Evolutionary conservation across 2,113 vertebrate genomes (phyloP).

Genomic region (Cavia aperea): DNA sequence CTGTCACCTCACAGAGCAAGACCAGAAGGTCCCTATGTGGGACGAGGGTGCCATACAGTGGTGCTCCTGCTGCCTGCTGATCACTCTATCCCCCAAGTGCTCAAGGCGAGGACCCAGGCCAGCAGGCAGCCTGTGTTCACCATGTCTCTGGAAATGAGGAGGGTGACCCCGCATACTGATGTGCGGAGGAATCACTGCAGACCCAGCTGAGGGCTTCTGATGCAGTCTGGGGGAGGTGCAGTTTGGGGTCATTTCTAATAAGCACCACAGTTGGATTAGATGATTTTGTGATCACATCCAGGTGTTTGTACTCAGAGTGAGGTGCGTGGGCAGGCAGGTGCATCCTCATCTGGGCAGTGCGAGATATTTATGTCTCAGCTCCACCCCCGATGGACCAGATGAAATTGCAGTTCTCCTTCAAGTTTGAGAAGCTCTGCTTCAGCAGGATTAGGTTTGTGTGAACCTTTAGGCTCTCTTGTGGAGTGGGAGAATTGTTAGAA

Average conservation of each 20-base stretch:
- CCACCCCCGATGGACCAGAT: neutral
- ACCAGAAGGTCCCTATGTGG: neutral
- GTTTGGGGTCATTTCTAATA: neutral
- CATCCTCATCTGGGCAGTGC: neutral
- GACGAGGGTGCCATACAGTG: neutral
- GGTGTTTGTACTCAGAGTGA: neutral
- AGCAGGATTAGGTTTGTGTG: too few relatives aligned
- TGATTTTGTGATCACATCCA: neutral
- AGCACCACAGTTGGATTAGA: neutral
- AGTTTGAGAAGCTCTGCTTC: neutral
- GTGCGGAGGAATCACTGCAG: neutral
- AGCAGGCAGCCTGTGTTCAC: neutral
- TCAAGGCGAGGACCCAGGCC: neutral
- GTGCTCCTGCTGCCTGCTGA: neutral
- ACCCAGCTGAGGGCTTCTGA: neutral
- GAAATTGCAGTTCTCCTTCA: neutral
- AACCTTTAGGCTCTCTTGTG: accelerated
- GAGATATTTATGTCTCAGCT: neutral
- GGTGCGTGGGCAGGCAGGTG: neutral
- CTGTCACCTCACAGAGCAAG: neutral
- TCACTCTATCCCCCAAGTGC: accelerated
- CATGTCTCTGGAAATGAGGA: neutral
- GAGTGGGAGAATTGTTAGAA: neutral
- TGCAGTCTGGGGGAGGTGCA: neutral
- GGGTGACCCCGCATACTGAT: too few relatives aligned